Evolutionary conservation across 92 coral and sea anemone genomes (phyloP).

Genomic region (Siderastrea siderea): DNA sequence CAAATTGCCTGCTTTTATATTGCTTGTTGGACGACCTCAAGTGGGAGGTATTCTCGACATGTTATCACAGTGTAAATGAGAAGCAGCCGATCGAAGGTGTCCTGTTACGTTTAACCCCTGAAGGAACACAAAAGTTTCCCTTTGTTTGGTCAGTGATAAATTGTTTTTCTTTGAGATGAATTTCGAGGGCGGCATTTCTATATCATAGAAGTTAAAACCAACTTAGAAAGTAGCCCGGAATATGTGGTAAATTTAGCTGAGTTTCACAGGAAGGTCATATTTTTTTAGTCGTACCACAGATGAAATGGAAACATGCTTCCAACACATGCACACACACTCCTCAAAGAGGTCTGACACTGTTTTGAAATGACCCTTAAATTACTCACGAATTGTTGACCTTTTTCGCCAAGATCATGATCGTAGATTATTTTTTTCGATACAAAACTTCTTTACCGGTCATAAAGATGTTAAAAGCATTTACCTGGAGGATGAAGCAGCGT

Average conservation of each 20-base stretch:
- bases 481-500: neutral
- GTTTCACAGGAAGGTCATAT: slow-evolving; percentile 11
- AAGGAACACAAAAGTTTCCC: slow-evolving; percentile 45
- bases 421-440: neutral
- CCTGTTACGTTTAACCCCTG: slow-evolving; percentile 58
- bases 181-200: slow-evolving; percentile 42
- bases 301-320: neutral
- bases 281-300: neutral
- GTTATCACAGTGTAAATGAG: slow-evolving; percentile 44
- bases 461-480: neutral
- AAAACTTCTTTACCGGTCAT: neutral
- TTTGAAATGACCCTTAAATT: slow-evolving; percentile 13
- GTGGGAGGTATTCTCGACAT: slow-evolving; percentile 48
- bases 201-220: slow-evolving; percentile 1
- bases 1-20: slow-evolving; percentile 39
- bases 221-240: slow-evolving; percentile 20
- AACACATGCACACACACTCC: neutral
- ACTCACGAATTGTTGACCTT: neutral
- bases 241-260: slow-evolving; percentile 14
- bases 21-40: neutral
- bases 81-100: slow-evolving; percentile 24
- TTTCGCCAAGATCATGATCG: neutral
- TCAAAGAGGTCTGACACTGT: neutral
- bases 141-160: slow-evolving; percentile 37
- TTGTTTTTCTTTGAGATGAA: slow-evolving; percentile 27